These are phyloP conservation scores for Glossosoma conforme DNA, from an alignment of 1,140 invertebrate genomes.

Conservation along the genomic window DNA sequence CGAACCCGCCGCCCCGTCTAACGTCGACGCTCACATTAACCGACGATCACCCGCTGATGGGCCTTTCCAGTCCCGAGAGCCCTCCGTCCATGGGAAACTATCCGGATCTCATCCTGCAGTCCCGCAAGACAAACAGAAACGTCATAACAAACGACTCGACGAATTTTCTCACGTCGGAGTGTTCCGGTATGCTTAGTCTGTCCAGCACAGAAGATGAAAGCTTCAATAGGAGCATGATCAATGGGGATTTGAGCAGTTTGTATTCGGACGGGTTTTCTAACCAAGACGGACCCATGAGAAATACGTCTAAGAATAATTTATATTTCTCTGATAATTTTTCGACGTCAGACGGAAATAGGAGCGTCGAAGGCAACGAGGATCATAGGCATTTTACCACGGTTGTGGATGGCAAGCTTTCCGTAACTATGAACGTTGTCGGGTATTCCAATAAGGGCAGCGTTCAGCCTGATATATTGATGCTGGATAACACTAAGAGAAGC, in stretches of 20 bases:
- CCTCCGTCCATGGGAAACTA: conserved; percentile 26
- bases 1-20: conserved; percentile 12
- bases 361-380: conserved; percentile 23
- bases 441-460: conserved; percentile 2
- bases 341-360: conserved; percentile 21
- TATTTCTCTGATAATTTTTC: conserved; percentile 29
- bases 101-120: conserved; percentile 25
- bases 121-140: conserved; percentile 10
- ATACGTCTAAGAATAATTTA: conserved; percentile 30
- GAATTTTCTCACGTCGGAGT: conserved; percentile 23
- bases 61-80: conserved; percentile 30
- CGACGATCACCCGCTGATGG: conserved; percentile 29
- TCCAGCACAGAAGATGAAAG: conserved; percentile 30
- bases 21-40: conserved; percentile 27
- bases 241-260: conserved; percentile 23
- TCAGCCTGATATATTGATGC: conserved; percentile 16
- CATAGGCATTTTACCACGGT: conserved; percentile 5
- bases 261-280: conserved; percentile 26
- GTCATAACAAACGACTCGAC: conserved; percentile 7
- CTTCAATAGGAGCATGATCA: conserved; percentile 24
- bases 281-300: conserved; percentile 22
- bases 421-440: not conserved
- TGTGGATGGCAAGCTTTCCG: conserved; percentile 13
- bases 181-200: conserved; percentile 24
- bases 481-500: conserved; percentile 9